phyloP scores from a whole-genome alignment of 2,113 vertebrate genomes.

The Pogonocichla stellata region DNA sequence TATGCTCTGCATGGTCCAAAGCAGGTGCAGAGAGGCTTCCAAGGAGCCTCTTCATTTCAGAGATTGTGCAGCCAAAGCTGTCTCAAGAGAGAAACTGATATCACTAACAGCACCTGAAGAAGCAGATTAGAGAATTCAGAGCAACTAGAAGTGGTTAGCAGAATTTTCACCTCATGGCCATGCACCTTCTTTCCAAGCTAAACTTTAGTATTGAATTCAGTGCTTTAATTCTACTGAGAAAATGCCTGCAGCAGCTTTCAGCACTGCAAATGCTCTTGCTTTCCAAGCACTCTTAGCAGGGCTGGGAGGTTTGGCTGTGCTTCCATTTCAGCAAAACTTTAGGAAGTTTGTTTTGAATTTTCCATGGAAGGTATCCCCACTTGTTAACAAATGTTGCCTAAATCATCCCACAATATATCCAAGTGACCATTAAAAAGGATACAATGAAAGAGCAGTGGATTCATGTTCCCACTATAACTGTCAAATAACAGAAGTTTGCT shows the following conservation, averaged over 20 bases:
- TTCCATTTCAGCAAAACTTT: neutral
- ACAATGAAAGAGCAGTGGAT: neutral
- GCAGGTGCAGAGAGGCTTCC: neutral
- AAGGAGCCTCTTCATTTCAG: neutral
- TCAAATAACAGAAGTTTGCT: neutral
- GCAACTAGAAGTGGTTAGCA: neutral
- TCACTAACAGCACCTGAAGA: neutral
- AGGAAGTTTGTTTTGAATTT: neutral
- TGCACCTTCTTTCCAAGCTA: neutral
- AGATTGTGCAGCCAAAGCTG: neutral
- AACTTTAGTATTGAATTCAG: neutral
- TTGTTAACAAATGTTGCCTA: neutral
- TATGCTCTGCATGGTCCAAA: rapidly evolving
- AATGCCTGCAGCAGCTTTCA: neutral
- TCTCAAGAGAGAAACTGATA: neutral
- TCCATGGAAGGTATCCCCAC: neutral
- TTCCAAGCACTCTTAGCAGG: neutral
- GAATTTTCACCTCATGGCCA: neutral
- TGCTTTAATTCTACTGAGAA: neutral
- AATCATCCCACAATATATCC: neutral
- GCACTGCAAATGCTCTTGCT: neutral
- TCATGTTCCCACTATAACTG: neutral
- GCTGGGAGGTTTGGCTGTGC: neutral
- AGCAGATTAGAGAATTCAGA: neutral
- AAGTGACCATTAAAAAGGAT: neutral